Evolutionary conservation across 2,113 vertebrate genomes (phyloP).

Genomic region (Pseudopodoces humilis): DNA sequence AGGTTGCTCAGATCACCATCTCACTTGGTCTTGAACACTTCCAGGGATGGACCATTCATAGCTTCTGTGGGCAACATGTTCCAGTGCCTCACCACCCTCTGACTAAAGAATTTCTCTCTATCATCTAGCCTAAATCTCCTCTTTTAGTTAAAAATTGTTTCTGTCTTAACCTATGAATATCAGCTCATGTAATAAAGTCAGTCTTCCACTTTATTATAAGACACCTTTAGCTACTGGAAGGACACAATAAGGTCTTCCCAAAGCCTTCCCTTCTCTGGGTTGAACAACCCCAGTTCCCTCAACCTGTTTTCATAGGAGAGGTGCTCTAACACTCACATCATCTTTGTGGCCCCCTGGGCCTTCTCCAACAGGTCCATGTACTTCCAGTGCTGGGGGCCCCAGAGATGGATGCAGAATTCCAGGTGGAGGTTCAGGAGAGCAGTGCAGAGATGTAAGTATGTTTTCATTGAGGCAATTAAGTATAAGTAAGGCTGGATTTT

Average conservation of each 20-base stretch:
- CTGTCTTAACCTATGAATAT: neutral
- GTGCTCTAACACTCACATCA: neutral
- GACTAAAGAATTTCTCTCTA: neutral
- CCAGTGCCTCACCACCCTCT: neutral
- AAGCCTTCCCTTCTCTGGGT: neutral
- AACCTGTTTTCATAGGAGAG: neutral
- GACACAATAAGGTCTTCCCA: neutral
- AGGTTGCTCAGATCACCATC: neutral
- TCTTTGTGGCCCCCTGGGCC: neutral
- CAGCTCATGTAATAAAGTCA: neutral
- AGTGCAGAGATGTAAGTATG: neutral
- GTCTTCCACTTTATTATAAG: neutral
- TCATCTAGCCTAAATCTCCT: neutral
- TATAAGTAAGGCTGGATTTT: neutral
- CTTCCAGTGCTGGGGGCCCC: neutral
- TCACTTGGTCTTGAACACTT: neutral
- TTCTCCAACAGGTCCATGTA: neutral
- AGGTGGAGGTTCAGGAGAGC: neutral
- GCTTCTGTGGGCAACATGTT: neutral
- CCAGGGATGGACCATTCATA: neutral
- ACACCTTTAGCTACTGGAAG: neutral
- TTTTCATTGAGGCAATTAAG: slow-evolving; percentile 65
- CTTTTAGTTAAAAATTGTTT: neutral
- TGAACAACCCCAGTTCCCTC: neutral
- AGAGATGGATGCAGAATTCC: neutral